Percentiles rank a stretch among this genome's conserved stretches.
phyloP scores from a whole-genome alignment of 2,888 invertebrate genomes.

The Serrognathus titanus region DNA sequence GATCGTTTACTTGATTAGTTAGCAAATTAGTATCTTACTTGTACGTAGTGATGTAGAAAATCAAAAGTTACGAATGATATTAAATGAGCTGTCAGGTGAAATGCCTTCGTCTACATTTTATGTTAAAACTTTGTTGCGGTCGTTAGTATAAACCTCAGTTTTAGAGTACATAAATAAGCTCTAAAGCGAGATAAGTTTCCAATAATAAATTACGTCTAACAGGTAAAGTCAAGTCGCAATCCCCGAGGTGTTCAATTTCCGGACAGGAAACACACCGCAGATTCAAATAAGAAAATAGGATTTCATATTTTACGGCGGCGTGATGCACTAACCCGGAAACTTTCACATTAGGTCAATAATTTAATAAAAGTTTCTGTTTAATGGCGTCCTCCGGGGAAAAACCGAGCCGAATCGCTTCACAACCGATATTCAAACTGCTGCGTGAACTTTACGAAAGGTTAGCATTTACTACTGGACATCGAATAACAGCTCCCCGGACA shows the following conservation, averaged over 20 bases:
- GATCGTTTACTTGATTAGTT: too few relatives aligned
- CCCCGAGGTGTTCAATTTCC: not conserved
- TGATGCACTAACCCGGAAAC: slow-evolving; percentile 19
- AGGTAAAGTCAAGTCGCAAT: not conserved
- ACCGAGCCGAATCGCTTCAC: slow-evolving; percentile 26
- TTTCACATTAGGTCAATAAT: slow-evolving; percentile 25
- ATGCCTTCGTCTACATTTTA: too few relatives aligned
- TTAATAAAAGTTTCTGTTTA: slow-evolving; percentile 29
- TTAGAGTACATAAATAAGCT: too few relatives aligned
- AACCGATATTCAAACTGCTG: slow-evolving; percentile 22
- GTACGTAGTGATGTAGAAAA: too few relatives aligned
- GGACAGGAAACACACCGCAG: not conserved
- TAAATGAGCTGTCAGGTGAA: too few relatives aligned
- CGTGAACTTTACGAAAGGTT: slow-evolving; percentile 29
- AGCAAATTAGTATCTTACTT: too few relatives aligned
- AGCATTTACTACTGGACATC: slow-evolving; percentile 28
- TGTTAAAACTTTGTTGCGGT: too few relatives aligned
- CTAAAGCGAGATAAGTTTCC: not conserved
- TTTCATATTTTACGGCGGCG: not conserved
- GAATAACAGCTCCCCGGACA: slow-evolving; percentile 27
- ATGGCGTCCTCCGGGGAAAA: slow-evolving; percentile 20
- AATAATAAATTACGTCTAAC: not conserved
- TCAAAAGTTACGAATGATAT: too few relatives aligned
- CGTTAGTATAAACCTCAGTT: too few relatives aligned
- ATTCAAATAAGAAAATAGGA: not conserved